Base-by-base conservation (phyloP, 2,888 invertebrate species). In the Rhagium mordax region DNA sequence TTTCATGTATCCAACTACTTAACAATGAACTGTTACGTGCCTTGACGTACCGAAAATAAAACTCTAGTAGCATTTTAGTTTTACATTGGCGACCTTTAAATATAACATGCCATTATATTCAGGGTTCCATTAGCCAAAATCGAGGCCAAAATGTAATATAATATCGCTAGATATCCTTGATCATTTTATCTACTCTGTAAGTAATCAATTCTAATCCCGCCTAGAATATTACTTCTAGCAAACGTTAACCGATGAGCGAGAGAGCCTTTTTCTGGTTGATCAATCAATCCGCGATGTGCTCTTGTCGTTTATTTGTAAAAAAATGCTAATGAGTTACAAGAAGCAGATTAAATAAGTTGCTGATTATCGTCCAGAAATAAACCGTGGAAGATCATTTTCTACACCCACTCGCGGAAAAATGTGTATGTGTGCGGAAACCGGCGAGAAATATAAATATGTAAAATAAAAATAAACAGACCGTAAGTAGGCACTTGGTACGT, bases 81-180 rank as follows among this genome's bases (percentile, higher is more conserved):
- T 57, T 57, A 57, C 57, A 24, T 57, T 29, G 15, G 29, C 29
- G 57, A 57, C 29, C 57, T 57, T 10, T 57, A 29, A 57, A 29
- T 20, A 20, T 15, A 57, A 15, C 57, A 13, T 16, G 20, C 29
- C 7, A 57, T 15, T 57, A 57, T 4, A 57, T 57, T 57, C 29
- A 57, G 29, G 57, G 29, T n/a, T 57, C 29, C 57, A 57, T 57
- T 57, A 29, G 15, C 57, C 13, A 29, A n/a, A n/a, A n/a, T n/a
- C n/a, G n/a, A n/a, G n/a, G n/a, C n/a, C n/a, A n/a, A 29, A 57
- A 57, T 57, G 18, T 20, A 57, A n/a, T 20, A n/a, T 57, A 57
- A 15, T 29, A 13, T 33, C 8, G 13, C 33, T 2, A 10, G 33
- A 33, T 33, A 13, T 33, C 33, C 33, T 33, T 33, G 33, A 33